Conservation (phyloP, 1,140 invertebrate species). For the Drosophila virilis region DNA sequence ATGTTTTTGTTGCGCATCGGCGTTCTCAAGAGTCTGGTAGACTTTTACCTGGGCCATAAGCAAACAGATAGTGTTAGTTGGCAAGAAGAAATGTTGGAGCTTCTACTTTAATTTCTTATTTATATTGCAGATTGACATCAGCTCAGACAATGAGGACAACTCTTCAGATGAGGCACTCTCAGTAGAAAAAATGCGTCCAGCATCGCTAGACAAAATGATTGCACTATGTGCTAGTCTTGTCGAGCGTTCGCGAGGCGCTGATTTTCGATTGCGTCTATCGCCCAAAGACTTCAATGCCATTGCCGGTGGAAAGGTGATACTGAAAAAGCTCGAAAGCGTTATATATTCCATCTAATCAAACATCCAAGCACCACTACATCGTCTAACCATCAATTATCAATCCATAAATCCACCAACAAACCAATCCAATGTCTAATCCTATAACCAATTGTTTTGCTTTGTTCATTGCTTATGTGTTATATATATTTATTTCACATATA, state of each 20-base stretch:
- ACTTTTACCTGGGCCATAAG: constrained; percentile 95
- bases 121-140: constrained; percentile 86
- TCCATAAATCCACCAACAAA: constrained; percentile 18
- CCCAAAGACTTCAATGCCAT: constrained; percentile 92
- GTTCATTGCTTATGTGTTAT: constrained; percentile 42
- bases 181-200: constrained; percentile 91
- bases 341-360: constrained; percentile 44
- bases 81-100: background rate
- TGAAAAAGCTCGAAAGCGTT: constrained; percentile 61
- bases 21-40: constrained; percentile 94
- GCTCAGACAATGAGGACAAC: constrained; percentile 92
- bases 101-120: background rate
- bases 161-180: constrained; percentile 85
- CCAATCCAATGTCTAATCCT: constrained; percentile 33
- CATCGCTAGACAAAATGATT: constrained; percentile 98
- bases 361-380: constrained; percentile 17
- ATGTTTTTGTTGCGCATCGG: constrained; percentile 94
- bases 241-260: constrained; percentile 92
- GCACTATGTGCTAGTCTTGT: constrained; percentile 94
- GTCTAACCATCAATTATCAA: constrained; percentile 34
- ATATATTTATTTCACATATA: constrained; percentile 50
- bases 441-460: constrained; percentile 30
- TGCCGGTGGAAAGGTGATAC: constrained; percentile 91
- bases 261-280: constrained; percentile 90
- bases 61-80: constrained; percentile 81